Base-by-base conservation (phyloP, 1,140 invertebrate genomes). In the Drosophila auraria region DNA sequence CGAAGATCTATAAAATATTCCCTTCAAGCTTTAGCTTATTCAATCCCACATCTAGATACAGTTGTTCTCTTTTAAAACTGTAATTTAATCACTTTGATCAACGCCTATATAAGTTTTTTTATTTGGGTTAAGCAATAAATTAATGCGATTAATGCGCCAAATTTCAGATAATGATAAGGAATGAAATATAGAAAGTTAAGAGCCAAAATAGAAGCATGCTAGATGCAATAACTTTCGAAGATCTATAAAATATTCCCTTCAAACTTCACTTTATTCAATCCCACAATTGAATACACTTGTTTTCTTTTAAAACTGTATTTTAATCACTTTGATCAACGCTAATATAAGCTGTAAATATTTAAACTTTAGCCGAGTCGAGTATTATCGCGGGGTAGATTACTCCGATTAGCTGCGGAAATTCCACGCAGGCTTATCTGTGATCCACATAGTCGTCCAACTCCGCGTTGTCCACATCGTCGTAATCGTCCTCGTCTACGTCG, bases 401-500 rank as follows among this genome's bases (percentile, higher is more conserved):
- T 42, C 15, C 23, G 47, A 66, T 76, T 36, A 77, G 17, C 59
- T 11, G 17, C 38, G 62, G 30, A 40, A 73, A 36, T 61, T 51
- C 38, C 71, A 12, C 8, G 20, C 20, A 14, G 1, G 36, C 25
- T 36, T 89, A 89, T 56, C 84, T 56, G 38, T 84, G 81, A 69
- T 89, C 81, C 15, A 78, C 74, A 71, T 87, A 87, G 45, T 87
- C 83, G 40, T 78, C 77, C 9, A 53, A 9, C 36, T 40, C 42
- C 44, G 50, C 42, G 27, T 42, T 33, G 23, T 75, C 36, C n/a
- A 38, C 45, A 11, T 30, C 47, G 15, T 80, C 65, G 14, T 73
- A 78, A 36, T 72, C 51, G 5, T 78, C 82, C 36, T 54, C 56
- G 1, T 75, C 84, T 5, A 49, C 65, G 4, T 63, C 74, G 50